These are phyloP conservation scores for Chloroclysta siterata DNA, from an alignment of 2,888 invertebrate species.

Conservation along the genomic window DNA sequence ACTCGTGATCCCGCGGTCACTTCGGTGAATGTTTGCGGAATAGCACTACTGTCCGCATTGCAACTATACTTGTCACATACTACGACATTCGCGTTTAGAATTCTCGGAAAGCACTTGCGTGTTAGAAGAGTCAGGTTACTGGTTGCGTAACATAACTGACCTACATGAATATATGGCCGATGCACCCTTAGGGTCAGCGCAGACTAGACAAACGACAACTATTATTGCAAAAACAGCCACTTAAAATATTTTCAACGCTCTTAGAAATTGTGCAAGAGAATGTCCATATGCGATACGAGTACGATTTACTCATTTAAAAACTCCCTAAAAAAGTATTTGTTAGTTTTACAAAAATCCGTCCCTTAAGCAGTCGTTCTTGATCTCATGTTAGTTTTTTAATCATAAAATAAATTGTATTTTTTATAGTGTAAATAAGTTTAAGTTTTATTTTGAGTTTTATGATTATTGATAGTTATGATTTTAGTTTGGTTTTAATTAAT, in stretches of 20 bases:
- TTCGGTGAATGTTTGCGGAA: background rate
- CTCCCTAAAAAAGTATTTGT: too few species aligned
- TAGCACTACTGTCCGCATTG: background rate
- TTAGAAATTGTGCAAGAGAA: background rate
- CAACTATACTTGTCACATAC: conserved; percentile 8
- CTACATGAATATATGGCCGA: conserved; percentile 66
- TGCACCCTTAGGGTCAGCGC: conserved; percentile 57
- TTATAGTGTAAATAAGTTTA: too few species aligned
- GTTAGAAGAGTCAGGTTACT: conserved; percentile 22
- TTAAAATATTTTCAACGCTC: background rate
- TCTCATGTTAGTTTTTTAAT: too few species aligned
- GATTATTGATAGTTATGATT: too few species aligned
- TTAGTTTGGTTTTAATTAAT: too few species aligned
- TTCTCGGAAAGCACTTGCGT: conserved; percentile 28
- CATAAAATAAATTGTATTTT: too few species aligned
- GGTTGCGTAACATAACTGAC: conserved; percentile 56
- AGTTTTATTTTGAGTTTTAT: too few species aligned
- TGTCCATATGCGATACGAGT: too few species aligned
- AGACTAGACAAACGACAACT: background rate
- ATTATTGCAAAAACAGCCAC: background rate
- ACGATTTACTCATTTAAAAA: too few species aligned
- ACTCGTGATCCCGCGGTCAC: too few species aligned
- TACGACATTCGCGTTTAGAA: conserved; percentile 14
- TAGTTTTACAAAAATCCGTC: too few species aligned
- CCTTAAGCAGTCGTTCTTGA: too few species aligned